These are phyloP conservation scores for Heliconius himera DNA, from an alignment of 1,140 invertebrate species.

Conservation along the genomic window DNA sequence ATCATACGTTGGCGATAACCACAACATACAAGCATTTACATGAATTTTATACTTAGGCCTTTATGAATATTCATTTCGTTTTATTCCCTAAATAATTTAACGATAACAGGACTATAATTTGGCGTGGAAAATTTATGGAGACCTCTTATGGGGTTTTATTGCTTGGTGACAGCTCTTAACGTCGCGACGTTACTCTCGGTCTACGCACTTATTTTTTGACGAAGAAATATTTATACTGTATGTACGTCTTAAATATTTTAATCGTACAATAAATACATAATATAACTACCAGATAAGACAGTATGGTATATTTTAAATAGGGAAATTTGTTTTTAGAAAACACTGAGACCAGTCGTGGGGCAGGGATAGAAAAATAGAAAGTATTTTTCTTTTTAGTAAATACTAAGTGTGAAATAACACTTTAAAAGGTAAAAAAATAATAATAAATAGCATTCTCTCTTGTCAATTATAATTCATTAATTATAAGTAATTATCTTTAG, in stretches of 20 bases:
- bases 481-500: too few species aligned
- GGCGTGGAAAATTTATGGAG: conserved; percentile 19
- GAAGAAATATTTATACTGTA: neutral
- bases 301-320: too few species aligned
- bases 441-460: too few species aligned
- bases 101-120: conserved; percentile 15
- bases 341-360: too few species aligned
- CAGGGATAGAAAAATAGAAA: too few species aligned
- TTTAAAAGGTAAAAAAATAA: too few species aligned
- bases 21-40: neutral
- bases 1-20: neutral
- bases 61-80: conserved; percentile 33
- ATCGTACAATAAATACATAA: too few species aligned
- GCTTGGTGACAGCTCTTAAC: neutral
- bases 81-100: conserved; percentile 20
- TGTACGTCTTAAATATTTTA: neutral
- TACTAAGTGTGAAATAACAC: too few species aligned
- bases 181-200: neutral
- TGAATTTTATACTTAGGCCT: conserved; percentile 14
- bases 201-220: neutral
- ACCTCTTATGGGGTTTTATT: conserved; percentile 22
- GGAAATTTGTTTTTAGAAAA: too few species aligned
- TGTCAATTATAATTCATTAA: too few species aligned
- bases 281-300: too few species aligned
- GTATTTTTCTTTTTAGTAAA: too few species aligned